These are phyloP conservation scores for Zosterops lateralis DNA, from an alignment of 2,113 vertebrate species.

Conservation along the genomic window DNA sequence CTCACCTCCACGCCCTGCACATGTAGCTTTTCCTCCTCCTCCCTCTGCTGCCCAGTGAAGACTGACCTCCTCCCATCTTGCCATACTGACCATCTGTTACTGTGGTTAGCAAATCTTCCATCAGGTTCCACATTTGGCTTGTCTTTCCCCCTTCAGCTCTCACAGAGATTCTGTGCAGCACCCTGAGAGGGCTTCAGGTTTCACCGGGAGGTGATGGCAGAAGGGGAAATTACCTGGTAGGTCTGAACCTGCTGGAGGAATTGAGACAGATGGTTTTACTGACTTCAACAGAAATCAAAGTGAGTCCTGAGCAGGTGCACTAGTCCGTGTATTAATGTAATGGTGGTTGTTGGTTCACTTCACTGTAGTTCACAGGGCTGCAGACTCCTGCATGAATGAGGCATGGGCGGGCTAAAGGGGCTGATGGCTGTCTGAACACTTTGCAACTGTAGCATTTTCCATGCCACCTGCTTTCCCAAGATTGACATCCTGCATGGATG, in stretches of 20 bases:
- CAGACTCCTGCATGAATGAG: neutral
- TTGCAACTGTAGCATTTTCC: accelerated
- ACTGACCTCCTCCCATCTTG: neutral
- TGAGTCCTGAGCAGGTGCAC: neutral
- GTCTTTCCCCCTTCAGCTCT: neutral
- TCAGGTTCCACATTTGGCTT: neutral
- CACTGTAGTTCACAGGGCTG: neutral
- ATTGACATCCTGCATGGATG: too few species aligned
- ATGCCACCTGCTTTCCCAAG: neutral
- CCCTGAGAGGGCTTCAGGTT: neutral
- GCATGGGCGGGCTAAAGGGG: neutral
- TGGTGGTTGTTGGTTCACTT: too few species aligned
- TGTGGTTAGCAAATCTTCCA: neutral
- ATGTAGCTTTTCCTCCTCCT: neutral
- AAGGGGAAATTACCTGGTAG: too few species aligned
- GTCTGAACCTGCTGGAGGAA: neutral
- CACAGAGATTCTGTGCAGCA: accelerated
- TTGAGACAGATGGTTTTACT: neutral
- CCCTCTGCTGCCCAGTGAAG: neutral
- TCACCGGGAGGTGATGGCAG: neutral
- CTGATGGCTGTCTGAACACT: too few species aligned
- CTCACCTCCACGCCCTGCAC: accelerated
- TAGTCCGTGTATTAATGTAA: neutral
- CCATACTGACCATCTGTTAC: accelerated
- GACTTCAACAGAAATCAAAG: neutral